Evolutionary conservation across 1,140 invertebrate genomes (phyloP), one percentile per base, ranked within the genome.

Genomic region (Chironomus striatipennis): DNA sequence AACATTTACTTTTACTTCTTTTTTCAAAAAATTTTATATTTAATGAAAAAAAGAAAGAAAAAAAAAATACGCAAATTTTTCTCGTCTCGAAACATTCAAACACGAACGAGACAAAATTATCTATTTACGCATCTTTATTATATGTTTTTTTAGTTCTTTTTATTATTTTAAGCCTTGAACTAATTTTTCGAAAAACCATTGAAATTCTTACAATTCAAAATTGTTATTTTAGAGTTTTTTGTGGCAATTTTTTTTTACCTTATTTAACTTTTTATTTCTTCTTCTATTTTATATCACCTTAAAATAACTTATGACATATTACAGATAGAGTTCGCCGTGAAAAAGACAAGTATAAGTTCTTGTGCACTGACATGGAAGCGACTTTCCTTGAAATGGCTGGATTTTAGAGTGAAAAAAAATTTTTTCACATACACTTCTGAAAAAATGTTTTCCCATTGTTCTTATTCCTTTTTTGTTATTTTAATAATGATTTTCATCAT

Each of bases 301-400:
- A 57, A 12, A 57, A 57, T n/a, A 15, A 57, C 8, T n/a, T 57
- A 34, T 34, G 24, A 57, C 47, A 12, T 2, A 57, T 70, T 70
- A 18, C 65, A 70, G 65, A 70, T 21, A 70, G 20, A 70, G 65
- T 70, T 18, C 65, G 65, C 9, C 65, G 65, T 20, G 65, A 70
- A 18, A 70, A 70, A 70, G 65, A 70, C 65, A 70, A 70, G 20
- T 70, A 70, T 12, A 70, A 70, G 6, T 70, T 70, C 20, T 18
- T 70, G 65, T 70, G 65, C 18, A 70, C 65, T 21, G 65, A 70
- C 65, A 70, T 70, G 65, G 65, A 70, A 70, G 65, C 65, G 8
- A 70, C 65, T 21, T 75, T 72, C 24, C 43, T 67, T 15, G 67
- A 42, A 42, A 75, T 43, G 34, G 24, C 43, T 43, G 57, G 17